Conservation (phyloP, 2,113 vertebrate species). For the Symphodus melops region DNA sequence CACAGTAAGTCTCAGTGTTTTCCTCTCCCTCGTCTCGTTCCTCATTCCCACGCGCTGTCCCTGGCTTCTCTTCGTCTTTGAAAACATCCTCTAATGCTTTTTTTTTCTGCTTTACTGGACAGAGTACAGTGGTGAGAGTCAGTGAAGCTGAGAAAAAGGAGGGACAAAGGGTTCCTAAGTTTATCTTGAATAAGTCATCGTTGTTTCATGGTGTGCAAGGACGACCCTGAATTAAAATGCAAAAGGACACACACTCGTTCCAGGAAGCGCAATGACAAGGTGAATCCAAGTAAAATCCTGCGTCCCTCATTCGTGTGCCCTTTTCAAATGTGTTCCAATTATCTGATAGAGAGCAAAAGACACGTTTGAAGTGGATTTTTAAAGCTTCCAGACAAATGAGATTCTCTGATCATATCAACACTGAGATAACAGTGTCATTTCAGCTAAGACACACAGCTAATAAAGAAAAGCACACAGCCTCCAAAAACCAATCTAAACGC, state of each 20-base stretch:
- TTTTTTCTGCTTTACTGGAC: conserved; percentile 41
- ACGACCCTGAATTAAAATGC: background rate
- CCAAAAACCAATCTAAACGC: background rate
- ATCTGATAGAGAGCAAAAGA: conserved; percentile 2
- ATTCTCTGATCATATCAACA: conserved; percentile 43
- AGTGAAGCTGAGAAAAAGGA: background rate
- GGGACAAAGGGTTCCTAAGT: background rate
- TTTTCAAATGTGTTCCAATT: conserved; percentile 9
- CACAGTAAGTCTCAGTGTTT: conserved; percentile 5
- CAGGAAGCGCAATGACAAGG: background rate
- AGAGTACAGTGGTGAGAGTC: conserved; percentile 2
- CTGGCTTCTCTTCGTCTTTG: conserved; percentile 30
- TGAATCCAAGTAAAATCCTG: conserved; percentile 1
- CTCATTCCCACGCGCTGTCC: conserved; percentile 11
- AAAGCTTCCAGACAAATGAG: conserved; percentile 32
- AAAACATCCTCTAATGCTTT: conserved; percentile 9
- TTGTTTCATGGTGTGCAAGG: conserved; percentile 10
- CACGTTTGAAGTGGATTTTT: background rate
- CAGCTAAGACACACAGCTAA: conserved; percentile 14
- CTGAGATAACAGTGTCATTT: conserved; percentile 52
- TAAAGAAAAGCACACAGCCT: background rate
- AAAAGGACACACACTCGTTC: background rate
- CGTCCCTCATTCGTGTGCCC: background rate
- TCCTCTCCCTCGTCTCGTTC: conserved; percentile 13
- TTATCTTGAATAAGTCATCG: conserved; percentile 15